These are phyloP conservation scores for Plebejus anna DNA, from an alignment of 2,888 invertebrate genomes.

Conservation along the genomic window DNA sequence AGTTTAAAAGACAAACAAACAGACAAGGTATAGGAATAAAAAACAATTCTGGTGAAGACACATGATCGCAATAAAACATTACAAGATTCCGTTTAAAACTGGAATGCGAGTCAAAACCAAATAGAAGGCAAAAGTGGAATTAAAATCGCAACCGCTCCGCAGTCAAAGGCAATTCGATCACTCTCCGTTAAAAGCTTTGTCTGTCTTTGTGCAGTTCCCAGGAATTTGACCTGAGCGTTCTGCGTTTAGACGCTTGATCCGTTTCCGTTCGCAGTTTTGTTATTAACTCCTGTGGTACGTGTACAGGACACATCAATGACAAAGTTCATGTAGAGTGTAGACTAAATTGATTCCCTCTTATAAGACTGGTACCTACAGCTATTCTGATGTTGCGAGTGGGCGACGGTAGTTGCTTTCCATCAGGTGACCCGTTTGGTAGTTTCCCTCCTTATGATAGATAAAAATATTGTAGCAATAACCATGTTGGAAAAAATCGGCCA, in stretches of 20 bases:
- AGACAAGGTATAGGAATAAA: too few relatives aligned
- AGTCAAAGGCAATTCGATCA: conserved; percentile 31
- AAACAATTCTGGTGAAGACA: not conserved
- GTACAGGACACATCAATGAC: not conserved
- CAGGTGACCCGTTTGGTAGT: too few relatives aligned
- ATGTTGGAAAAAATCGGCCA: too few relatives aligned
- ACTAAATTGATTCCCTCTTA: too few relatives aligned
- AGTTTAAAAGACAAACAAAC: too few relatives aligned
- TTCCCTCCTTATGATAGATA: too few relatives aligned
- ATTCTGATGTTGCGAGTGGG: too few relatives aligned
- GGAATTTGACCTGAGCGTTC: conserved; percentile 18
- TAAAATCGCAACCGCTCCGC: conserved; percentile 25
- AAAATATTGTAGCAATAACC: too few relatives aligned
- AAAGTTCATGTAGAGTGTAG: too few relatives aligned
- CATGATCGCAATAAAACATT: not conserved
- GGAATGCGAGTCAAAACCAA: not conserved
- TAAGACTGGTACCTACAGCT: too few relatives aligned
- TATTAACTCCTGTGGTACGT: not conserved
- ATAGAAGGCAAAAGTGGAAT: conserved; percentile 14
- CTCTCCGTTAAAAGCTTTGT: conserved; percentile 19
- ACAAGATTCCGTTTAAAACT: not conserved
- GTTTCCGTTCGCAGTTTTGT: not conserved
- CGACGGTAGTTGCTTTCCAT: too few relatives aligned
- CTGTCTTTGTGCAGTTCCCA: conserved; percentile 21
- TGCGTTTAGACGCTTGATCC: conserved; percentile 13